phyloP scores from a whole-genome alignment of 2,888 invertebrate genomes.

The Tineola bisselliella region DNA sequence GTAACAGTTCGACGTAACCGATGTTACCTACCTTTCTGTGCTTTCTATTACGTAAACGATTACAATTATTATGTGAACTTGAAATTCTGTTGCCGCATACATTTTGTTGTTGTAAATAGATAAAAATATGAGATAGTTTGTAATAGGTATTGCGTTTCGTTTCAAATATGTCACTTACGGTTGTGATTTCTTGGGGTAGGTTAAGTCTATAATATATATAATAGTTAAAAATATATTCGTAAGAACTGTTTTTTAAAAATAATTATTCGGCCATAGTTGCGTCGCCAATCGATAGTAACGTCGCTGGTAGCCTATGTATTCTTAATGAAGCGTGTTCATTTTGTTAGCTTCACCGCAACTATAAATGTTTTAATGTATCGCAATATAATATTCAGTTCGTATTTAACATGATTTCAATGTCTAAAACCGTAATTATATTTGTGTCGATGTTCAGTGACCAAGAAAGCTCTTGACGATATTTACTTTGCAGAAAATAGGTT shows the following conservation, averaged over 20 bases:
- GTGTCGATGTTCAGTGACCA: no score
- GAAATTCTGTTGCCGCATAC: neutral
- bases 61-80: slow-evolving; percentile 33
- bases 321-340: neutral
- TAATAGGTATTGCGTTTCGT: no score
- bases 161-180: no score
- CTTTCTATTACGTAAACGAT: slow-evolving; percentile 63
- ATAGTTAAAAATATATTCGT: neutral
- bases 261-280: neutral
- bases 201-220: neutral
- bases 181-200: neutral
- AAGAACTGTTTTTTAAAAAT: neutral
- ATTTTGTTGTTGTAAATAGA: neutral
- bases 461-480: no score
- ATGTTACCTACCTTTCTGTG: slow-evolving; percentile 39
- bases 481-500: no score
- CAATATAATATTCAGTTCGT: no score
- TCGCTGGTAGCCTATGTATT: neutral
- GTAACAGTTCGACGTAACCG: neutral
- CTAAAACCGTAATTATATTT: no score
- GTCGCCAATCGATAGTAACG: neutral
- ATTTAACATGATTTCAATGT: no score
- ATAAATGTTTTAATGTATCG: no score
- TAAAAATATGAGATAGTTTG: no score
- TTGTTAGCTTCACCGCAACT: neutral